A percentile compares a stretch with the other conserved stretches of the same genome.
These are phyloP conservation scores for Pachyseris speciosa DNA, from an alignment of 64 coral and sea anemone species.

Conservation along the genomic window DNA sequence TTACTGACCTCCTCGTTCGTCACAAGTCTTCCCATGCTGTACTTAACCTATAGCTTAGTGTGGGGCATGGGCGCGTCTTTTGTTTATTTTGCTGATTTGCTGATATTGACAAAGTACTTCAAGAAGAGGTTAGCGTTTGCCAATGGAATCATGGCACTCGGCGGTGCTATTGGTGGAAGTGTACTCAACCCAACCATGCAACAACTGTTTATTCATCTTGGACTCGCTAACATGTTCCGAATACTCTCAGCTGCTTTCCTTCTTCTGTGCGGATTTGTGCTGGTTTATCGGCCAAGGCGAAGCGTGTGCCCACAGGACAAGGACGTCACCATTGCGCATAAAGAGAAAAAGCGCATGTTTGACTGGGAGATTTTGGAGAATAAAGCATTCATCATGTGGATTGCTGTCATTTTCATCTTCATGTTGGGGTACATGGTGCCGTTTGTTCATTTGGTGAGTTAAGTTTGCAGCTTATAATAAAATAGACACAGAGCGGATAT, in stretches of 20 bases:
- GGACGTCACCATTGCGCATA: not conserved
- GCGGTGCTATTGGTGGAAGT: slow-evolving; percentile 58
- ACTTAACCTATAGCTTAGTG: slow-evolving; percentile 82
- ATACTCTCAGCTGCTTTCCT: slow-evolving; percentile 25
- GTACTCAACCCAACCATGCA: slow-evolving; percentile 60
- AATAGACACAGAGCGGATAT: no score
- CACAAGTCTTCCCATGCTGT: slow-evolving; percentile 66
- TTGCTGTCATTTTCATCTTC: slow-evolving; percentile 50
- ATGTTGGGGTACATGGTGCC: slow-evolving; percentile 65
- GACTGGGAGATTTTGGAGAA: slow-evolving; percentile 68
- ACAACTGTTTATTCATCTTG: slow-evolving; percentile 44
- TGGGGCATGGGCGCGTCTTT: slow-evolving; percentile 83
- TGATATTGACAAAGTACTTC: slow-evolving; percentile 56
- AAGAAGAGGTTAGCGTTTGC: slow-evolving; percentile 49
- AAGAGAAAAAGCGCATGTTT: slow-evolving; percentile 26
- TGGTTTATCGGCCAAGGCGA: slow-evolving; percentile 28
- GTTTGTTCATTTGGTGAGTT: slow-evolving; percentile 67
- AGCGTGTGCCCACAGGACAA: not conserved
- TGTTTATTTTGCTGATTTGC: slow-evolving; percentile 59
- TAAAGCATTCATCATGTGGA: slow-evolving; percentile 63
- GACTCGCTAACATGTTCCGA: slow-evolving; percentile 49
- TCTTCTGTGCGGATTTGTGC: slow-evolving; percentile 16
- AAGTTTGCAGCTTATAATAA: no score
- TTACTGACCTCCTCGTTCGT: slow-evolving; percentile 76
- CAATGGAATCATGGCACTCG: slow-evolving; percentile 65